These are phyloP conservation scores for Crotalus helleri DNA, from an alignment of 2,113 vertebrate species.

Conservation along the genomic window DNA sequence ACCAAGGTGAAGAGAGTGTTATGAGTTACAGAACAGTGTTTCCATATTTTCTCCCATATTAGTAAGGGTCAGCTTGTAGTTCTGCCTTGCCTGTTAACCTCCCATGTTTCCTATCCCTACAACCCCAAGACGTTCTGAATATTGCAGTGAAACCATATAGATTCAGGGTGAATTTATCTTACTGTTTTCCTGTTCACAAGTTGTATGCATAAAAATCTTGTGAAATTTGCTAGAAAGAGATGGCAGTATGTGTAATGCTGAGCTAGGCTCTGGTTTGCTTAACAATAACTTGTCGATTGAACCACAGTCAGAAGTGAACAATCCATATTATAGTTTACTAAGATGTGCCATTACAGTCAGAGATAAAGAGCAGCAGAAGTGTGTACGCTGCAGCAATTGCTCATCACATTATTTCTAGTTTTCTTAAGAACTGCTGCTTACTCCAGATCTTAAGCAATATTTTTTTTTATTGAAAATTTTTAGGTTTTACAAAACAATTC, in stretches of 20 bases:
- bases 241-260: neutral
- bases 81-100: neutral
- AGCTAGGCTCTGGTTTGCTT: neutral
- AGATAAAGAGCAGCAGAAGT: neutral
- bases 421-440: neutral
- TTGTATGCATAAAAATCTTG: neutral
- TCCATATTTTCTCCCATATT: neutral
- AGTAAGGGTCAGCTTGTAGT: neutral
- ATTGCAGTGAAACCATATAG: neutral
- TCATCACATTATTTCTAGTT: neutral
- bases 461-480: too few relatives aligned
- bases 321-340: neutral
- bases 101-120: neutral
- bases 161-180: neutral
- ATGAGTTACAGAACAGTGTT: neutral
- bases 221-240: neutral
- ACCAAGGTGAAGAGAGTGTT: neutral
- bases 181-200: neutral
- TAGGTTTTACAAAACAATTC: too few relatives aligned
- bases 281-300: neutral
- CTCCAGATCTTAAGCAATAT: neutral
- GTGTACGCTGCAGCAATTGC: neutral
- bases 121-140: neutral
- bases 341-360: neutral
- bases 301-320: neutral